These are phyloP conservation scores for Tupiocoris notatus DNA, from an alignment of 2,888 invertebrate genomes.

Conservation along the genomic window DNA sequence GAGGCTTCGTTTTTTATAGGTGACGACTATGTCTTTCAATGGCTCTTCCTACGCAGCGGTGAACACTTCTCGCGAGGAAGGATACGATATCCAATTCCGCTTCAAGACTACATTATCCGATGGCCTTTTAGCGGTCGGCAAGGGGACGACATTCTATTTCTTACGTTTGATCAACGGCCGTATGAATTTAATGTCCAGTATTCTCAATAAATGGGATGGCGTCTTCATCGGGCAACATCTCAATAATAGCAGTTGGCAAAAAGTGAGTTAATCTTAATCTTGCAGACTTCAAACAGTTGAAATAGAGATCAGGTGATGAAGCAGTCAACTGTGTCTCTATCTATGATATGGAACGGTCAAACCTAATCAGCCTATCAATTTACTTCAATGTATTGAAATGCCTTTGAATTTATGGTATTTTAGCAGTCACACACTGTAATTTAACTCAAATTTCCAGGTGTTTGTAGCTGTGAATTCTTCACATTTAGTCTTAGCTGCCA, in stretches of 20 bases:
- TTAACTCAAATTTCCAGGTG: too few relatives aligned
- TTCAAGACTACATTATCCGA: conserved; percentile 87
- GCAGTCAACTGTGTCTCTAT: too few relatives aligned
- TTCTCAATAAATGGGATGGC: conserved; percentile 87
- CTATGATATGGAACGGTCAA: too few relatives aligned
- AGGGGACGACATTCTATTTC: conserved; percentile 79
- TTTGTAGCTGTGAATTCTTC: conserved; percentile 88
- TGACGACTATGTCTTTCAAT: conserved; percentile 80
- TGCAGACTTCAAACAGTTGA: too few relatives aligned
- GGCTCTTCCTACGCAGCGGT: conserved; percentile 70
- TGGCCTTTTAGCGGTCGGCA: conserved; percentile 81
- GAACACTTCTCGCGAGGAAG: conserved; percentile 78
- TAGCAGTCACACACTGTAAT: too few relatives aligned
- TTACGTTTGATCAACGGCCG: conserved; percentile 77
- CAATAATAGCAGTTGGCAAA: conserved; percentile 85
- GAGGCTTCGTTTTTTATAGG: conserved; percentile 54
- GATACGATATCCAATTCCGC: conserved; percentile 68
- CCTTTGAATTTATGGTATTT: background rate
- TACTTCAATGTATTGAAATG: too few relatives aligned
- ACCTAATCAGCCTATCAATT: too few relatives aligned
- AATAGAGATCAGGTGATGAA: too few relatives aligned
- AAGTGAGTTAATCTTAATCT: conserved; percentile 56
- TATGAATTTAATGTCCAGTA: conserved; percentile 79
- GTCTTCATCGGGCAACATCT: conserved; percentile 81
- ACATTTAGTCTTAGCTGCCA: conserved; percentile 81